phyloP scores from a whole-genome alignment of 2,888 invertebrate species.

The Plebejus melissa region DNA sequence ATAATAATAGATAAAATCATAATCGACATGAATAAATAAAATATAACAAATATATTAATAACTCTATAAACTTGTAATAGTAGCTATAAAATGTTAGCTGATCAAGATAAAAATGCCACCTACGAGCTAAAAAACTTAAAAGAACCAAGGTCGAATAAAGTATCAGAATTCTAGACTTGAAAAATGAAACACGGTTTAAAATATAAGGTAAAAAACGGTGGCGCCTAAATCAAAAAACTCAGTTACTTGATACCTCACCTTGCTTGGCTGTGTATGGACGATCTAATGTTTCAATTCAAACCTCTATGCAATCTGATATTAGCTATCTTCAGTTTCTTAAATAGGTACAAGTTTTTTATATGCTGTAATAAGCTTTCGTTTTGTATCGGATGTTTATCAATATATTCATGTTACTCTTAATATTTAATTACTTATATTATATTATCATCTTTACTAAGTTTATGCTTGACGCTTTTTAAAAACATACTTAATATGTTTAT shows the following conservation, averaged over 20 bases:
- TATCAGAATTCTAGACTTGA: constrained; percentile 21
- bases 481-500: no score
- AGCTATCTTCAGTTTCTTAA: constrained; percentile 21
- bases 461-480: no score
- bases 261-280: constrained; percentile 36
- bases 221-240: constrained; percentile 55
- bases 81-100: neutral
- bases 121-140: neutral
- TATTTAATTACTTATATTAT: neutral
- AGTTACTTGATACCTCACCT: constrained; percentile 52
- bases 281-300: constrained; percentile 53
- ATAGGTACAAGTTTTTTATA: constrained; percentile 21
- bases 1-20: neutral
- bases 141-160: constrained; percentile 6
- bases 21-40: neutral
- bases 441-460: neutral
- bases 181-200: constrained; percentile 23
- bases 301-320: constrained; percentile 20
- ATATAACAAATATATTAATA: neutral
- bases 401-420: neutral
- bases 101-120: constrained; percentile 12
- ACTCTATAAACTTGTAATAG: neutral
- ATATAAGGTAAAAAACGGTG: constrained; percentile 45
- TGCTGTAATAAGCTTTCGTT: neutral
- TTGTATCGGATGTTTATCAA: neutral